A percentile compares a stretch with the other conserved stretches of the same genome.
Conservation (phyloP, 2,888 invertebrate genomes). For the Netelia fuscicornis region DNA sequence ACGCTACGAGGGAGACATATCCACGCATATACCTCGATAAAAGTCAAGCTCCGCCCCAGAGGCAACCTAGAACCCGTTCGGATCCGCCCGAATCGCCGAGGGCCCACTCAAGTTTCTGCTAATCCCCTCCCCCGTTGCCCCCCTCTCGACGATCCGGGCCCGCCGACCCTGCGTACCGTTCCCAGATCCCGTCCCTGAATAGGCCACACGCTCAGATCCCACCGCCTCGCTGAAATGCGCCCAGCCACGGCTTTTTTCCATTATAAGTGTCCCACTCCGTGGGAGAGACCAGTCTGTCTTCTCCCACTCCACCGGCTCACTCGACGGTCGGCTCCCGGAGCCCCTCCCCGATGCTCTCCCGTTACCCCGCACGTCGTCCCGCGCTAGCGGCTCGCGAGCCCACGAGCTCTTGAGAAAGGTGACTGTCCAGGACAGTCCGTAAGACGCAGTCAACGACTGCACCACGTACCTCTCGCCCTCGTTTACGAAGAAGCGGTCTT, state of each 20-base stretch:
- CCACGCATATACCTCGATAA: background rate
- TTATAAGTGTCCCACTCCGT: too few relatives aligned
- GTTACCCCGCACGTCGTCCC: conserved; percentile 22
- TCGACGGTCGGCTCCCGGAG: conserved; percentile 7
- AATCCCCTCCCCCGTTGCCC: conserved; percentile 32
- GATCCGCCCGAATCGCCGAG: conserved; percentile 55
- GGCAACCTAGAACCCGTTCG: conserved; percentile 48
- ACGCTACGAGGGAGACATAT: background rate
- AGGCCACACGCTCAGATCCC: conserved; percentile 22
- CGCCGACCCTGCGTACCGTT: conserved; percentile 3
- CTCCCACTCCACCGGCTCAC: conserved; percentile 38
- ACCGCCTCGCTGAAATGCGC: conserved; percentile 21
- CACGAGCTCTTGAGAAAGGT: conserved; percentile 73
- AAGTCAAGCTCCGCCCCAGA: conserved; percentile 56
- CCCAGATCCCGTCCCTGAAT: conserved; percentile 8
- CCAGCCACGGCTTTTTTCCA: too few relatives aligned
- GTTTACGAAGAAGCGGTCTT: conserved; percentile 29
- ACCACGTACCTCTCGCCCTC: conserved; percentile 77
- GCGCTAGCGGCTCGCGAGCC: conserved; percentile 26
- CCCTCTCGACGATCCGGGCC: conserved; percentile 1
- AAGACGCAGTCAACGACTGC: conserved; percentile 83
- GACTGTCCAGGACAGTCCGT: conserved; percentile 83
- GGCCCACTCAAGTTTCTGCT: conserved; percentile 50
- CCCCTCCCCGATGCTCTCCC: conserved; percentile 43
- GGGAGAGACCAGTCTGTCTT: too few relatives aligned